Base-by-base conservation (phyloP, 2,113 vertebrate genomes). In the Procavia capensis region DNA sequence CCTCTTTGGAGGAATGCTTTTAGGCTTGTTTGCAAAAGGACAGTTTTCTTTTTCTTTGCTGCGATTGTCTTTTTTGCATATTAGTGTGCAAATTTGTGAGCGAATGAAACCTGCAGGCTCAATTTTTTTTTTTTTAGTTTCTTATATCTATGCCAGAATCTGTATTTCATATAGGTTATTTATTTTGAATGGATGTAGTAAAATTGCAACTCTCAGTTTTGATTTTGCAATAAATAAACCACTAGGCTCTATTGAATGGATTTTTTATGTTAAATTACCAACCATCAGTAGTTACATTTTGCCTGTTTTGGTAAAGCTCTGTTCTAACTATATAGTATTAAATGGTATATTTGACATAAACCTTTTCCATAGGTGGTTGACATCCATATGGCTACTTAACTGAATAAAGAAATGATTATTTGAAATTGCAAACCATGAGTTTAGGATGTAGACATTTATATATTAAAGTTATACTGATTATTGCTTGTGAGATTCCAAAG, bases 11-110 rank as follows among this genome's bases (percentile, higher is more conserved):
- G 96, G 87, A 82, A 97, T 97, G 95, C 0, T 5, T 97, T 98
- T 97, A 36, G 97, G 96, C 93, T 98, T 89, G 86, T 98, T 98
- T 98, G 98, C 95, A 88, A 25, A 96, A 93, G 92, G 72, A 85
- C 92, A 94, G 76, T 93, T 98, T 95, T 97, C 70, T 91, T 96
- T 85, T 95, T 47, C 54, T 97, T 97, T 97, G 91, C 96, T 96
- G 83, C 96, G 95, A 27, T 87, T 95, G 95, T 97, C 91, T 98
- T 96, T 97, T 97, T 96, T 96, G 45, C 66, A 94, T 93, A 90
- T 76, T 95, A 97, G 92, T 91, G 54, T 94, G 22, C 94, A 85
- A 76, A 91, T 92, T 96, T 90, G 96, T 94, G 97, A 97, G 83
- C 97, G 97, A 97, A 98, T 75, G 70, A 93, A 98, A 92, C 43